Evolutionary conservation across 2,113 vertebrate species (phyloP).

Genomic region (Gallinago undulata): DNA sequence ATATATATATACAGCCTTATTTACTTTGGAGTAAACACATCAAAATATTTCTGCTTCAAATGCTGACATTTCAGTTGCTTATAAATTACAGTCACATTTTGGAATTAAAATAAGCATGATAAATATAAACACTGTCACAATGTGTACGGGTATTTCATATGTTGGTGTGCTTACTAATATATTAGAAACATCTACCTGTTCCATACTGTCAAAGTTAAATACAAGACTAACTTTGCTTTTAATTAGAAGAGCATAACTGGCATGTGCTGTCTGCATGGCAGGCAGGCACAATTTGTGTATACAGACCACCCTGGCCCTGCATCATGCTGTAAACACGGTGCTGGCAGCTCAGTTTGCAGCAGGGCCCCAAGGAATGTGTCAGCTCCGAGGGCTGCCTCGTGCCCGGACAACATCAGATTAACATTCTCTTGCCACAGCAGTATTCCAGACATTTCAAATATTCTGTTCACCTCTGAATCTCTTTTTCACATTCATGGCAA

Average conservation of each 20-base stretch:
- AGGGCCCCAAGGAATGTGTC: conserved; percentile 46
- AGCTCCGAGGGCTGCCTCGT: conserved; percentile 25
- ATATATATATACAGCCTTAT: neutral
- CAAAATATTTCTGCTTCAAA: conserved; percentile 28
- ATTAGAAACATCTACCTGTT: conserved; percentile 17
- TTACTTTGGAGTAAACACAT: conserved; percentile 15
- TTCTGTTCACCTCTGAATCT: conserved; percentile 3
- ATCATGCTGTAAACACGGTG: conserved; percentile 11
- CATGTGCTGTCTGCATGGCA: neutral
- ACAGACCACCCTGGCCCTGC: neutral
- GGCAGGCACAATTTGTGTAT: neutral
- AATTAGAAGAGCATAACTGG: neutral
- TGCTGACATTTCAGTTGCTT: conserved; percentile 12
- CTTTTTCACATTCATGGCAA: conserved; percentile 21
- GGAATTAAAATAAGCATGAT: conserved; percentile 11
- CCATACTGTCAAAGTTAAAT: neutral
- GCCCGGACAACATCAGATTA: conserved; percentile 42
- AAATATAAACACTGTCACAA: neutral
- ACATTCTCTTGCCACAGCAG: conserved; percentile 33
- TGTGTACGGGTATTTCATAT: neutral
- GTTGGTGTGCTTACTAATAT: neutral
- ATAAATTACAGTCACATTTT: neutral
- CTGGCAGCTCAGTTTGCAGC: conserved; percentile 36
- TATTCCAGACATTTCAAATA: conserved; percentile 40
- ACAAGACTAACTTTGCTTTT: neutral